These are phyloP conservation scores for Neotoma lepida DNA, from an alignment of 2,113 vertebrate genomes.

Conservation along the genomic window DNA sequence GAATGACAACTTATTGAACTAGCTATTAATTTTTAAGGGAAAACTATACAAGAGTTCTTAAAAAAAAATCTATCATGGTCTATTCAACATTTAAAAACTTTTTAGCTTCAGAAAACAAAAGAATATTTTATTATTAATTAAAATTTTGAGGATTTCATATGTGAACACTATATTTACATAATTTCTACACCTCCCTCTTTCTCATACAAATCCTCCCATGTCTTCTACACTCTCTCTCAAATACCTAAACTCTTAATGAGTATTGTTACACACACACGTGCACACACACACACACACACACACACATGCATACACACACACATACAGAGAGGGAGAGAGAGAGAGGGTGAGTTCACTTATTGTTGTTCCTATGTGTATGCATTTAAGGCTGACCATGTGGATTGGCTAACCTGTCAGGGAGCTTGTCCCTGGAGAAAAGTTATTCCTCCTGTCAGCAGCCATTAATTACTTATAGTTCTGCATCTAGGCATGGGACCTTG, in stretches of 20 bases:
- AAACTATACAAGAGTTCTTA: neutral
- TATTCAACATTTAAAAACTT: neutral
- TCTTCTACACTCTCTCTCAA: neutral
- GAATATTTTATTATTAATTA: neutral
- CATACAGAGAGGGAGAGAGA: too few relatives aligned
- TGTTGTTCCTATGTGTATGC: neutral
- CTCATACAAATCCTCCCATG: neutral
- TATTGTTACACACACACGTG: neutral
- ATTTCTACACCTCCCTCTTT: neutral
- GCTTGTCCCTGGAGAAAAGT: neutral
- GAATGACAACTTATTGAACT: neutral
- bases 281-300: fast-evolving
- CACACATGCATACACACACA: too few relatives aligned
- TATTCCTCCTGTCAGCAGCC: neutral
- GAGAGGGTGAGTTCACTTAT: neutral
- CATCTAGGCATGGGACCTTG: neutral
- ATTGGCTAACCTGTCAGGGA: neutral
- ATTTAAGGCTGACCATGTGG: neutral
- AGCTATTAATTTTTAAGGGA: neutral
- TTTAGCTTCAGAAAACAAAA: neutral
- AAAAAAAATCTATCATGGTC: neutral
- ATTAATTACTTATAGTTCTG: neutral
- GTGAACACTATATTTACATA: neutral
- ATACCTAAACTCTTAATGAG: neutral
- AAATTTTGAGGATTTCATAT: neutral